Evolutionary conservation across 2,113 vertebrate genomes (phyloP).

Genomic region (Antennarius striatus): DNA sequence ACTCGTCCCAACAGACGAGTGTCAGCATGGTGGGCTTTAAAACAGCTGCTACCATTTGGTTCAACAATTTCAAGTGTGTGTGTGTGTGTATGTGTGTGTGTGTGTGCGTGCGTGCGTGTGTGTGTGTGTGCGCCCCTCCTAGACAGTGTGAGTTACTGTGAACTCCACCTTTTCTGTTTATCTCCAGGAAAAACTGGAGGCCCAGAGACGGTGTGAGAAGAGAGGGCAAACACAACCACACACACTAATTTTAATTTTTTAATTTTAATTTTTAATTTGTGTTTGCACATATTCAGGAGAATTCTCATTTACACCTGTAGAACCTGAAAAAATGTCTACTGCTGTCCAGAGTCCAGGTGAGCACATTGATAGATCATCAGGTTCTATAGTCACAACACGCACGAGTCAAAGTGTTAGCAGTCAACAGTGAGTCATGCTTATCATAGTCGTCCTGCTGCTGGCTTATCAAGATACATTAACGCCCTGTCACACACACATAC

Average conservation of each 20-base stretch:
- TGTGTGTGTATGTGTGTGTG: neutral
- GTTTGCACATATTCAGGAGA: too few relatives aligned
- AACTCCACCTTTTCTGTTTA: conserved; percentile 35
- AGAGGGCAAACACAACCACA: neutral
- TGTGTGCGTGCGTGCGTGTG: neutral
- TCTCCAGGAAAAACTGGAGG: conserved; percentile 1
- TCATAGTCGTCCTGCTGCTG: conserved; percentile 25
- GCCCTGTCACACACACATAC: neutral
- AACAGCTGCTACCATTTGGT: conserved; percentile 7
- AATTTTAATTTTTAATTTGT: too few relatives aligned
- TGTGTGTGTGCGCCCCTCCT: conserved; percentile 2
- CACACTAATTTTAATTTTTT: neutral
- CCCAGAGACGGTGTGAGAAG: neutral
- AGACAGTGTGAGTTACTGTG: neutral
- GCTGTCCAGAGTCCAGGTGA: too few relatives aligned
- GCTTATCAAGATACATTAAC: conserved; percentile 42
- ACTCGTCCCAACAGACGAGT: neutral
- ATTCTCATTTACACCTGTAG: too few relatives aligned
- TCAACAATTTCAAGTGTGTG: neutral
- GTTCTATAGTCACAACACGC: too few relatives aligned
- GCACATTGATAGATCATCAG: too few relatives aligned
- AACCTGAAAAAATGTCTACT: too few relatives aligned
- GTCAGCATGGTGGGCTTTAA: neutral
- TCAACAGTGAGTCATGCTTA: conserved; percentile 14
- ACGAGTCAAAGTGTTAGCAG: too few relatives aligned